phyloP scores from a whole-genome alignment of 2,888 invertebrate genomes.

The Ectemnius lituratus region DNA sequence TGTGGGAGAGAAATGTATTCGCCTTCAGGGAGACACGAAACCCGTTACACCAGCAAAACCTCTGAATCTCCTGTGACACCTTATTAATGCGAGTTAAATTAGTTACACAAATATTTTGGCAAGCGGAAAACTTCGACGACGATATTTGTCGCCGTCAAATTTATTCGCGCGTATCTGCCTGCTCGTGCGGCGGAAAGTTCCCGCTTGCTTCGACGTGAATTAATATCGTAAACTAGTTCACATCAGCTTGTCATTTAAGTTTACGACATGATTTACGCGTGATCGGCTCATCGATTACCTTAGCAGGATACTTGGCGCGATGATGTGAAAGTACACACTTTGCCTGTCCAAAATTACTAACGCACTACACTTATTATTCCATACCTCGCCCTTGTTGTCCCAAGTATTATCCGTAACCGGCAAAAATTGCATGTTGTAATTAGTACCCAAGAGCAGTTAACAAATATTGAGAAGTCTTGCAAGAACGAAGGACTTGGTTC shows the following conservation, averaged over 20 bases:
- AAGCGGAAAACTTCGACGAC: not conserved
- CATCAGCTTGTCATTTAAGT: slow-evolving; percentile 1
- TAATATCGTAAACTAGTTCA: slow-evolving; percentile 7
- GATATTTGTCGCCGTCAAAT: slow-evolving; percentile 8
- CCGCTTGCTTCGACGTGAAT: not conserved
- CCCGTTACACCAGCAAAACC: not conserved
- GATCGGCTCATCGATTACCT: not conserved
- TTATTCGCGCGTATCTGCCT: slow-evolving; percentile 1
- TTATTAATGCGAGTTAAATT: not conserved
- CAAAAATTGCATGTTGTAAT: too few species aligned
- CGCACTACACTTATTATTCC: too few species aligned
- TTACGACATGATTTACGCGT: slow-evolving; percentile 1
- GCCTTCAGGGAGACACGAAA: too few species aligned
- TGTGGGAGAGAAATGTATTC: too few species aligned
- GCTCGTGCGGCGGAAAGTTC: not conserved
- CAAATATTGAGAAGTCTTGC: too few species aligned
- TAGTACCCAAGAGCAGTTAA: too few species aligned
- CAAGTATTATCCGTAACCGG: too few species aligned
- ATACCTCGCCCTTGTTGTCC: too few species aligned
- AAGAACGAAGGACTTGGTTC: too few species aligned
- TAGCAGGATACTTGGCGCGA: not conserved
- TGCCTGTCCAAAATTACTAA: too few species aligned
- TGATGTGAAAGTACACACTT: too few species aligned
- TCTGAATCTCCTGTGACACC: not conserved
- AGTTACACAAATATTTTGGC: not conserved